Conservation (phyloP, 2,797 vertebrate species). For the Alca torda region DNA sequence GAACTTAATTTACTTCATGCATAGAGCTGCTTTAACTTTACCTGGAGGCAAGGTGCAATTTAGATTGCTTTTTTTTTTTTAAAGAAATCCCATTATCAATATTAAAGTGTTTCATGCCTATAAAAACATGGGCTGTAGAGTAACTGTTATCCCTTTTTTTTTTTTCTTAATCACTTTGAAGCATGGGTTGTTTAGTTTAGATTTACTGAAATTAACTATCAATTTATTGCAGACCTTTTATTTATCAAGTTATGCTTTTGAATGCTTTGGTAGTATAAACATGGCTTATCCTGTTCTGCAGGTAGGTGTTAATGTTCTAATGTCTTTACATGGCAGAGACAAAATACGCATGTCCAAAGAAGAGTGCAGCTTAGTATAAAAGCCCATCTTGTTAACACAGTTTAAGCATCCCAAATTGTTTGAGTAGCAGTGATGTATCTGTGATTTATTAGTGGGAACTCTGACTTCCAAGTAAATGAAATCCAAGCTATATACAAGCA, state of each 20-base stretch:
- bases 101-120: background rate
- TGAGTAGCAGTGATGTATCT: background rate
- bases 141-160: background rate
- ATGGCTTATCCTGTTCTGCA: background rate
- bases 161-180: background rate
- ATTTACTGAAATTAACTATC: background rate
- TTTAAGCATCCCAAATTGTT: background rate
- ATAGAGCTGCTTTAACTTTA: constrained; percentile 15
- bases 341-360: background rate
- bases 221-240: background rate
- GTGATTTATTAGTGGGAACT: background rate
- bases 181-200: background rate
- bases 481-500: background rate
- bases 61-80: background rate
- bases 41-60: constrained; percentile 42
- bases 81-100: constrained; percentile 29
- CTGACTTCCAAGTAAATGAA: background rate
- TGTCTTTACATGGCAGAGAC: background rate
- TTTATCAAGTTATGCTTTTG: background rate
- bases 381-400: background rate
- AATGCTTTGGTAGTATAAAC: background rate
- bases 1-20: constrained; percentile 51
- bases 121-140: constrained; percentile 3
- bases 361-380: background rate
- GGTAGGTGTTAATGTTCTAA: background rate